Evolutionary conservation across 2,888 invertebrate genomes (phyloP).

Genomic region (Acanthococcus lagerstroemiae): DNA sequence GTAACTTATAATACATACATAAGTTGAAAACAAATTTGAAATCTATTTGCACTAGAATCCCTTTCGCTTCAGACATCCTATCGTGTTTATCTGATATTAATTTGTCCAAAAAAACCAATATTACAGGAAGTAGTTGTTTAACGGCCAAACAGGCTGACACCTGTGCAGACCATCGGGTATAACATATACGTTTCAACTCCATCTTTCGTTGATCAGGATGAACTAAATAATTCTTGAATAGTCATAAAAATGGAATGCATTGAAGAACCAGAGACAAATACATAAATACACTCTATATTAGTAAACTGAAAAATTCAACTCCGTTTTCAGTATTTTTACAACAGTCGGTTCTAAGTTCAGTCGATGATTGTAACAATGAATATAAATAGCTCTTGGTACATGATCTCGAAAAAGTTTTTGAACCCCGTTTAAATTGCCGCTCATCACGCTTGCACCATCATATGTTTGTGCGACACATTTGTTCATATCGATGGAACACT

Average conservation of each 20-base stretch:
- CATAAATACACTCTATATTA: constrained; percentile 14
- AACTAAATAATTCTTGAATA: constrained; percentile 12
- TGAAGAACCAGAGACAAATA: constrained; percentile 22
- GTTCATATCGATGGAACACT: constrained; percentile 12
- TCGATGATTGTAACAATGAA: constrained; percentile 11
- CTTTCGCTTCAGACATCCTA: constrained; percentile 9
- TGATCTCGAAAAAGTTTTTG: constrained; percentile 17
- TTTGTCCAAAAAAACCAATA: constrained; percentile 21
- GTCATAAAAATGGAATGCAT: constrained; percentile 5
- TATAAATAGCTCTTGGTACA: constrained; percentile 14
- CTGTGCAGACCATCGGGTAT: constrained; percentile 19
- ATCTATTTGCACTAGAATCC: constrained; percentile 1
- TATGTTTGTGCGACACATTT: constrained; percentile 10
- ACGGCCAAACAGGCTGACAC: constrained; percentile 14
- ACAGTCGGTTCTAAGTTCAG: constrained; percentile 3
- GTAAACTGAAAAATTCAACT: constrained; percentile 17
- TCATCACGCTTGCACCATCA: constrained; percentile 13
- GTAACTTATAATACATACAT: constrained; percentile 8
- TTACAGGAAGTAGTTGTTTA: constrained; percentile 7
- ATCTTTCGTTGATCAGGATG: neutral
- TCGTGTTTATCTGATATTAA: constrained; percentile 13
- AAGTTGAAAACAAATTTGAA: constrained; percentile 21
- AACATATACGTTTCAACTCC: constrained; percentile 18
- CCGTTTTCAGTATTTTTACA: constrained; percentile 11
- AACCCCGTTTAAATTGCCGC: constrained; percentile 20